Percentiles rank a stretch among this genome's conserved stretches.
phyloP scores from a whole-genome alignment of 2,888 invertebrate genomes.

The Sesia apiformis region DNA sequence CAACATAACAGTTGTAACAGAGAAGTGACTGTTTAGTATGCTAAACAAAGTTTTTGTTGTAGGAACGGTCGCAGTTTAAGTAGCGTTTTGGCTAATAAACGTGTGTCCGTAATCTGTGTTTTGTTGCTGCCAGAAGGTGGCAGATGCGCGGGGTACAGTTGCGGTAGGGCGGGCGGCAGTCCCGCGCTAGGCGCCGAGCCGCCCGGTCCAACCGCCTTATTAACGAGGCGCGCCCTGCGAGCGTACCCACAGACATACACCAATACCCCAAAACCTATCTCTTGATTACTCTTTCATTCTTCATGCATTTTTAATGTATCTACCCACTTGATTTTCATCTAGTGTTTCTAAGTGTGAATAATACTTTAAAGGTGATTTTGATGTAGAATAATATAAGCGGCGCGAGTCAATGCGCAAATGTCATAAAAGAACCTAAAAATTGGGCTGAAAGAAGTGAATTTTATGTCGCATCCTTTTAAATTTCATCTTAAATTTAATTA shows the following conservation, averaged over 20 bases:
- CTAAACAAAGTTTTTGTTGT: constrained; percentile 20
- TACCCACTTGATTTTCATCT: not conserved
- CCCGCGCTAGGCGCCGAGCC: constrained; percentile 65
- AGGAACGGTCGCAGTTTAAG: constrained; percentile 50
- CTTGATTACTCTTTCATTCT: not conserved
- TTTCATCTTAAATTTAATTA: too few relatives aligned
- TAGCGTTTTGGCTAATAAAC: constrained; percentile 68
- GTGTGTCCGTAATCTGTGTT: constrained; percentile 64
- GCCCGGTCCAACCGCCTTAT: constrained; percentile 49
- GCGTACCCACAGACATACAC: constrained; percentile 17
- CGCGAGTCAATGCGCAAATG: constrained; percentile 69
- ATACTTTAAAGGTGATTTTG: constrained; percentile 31
- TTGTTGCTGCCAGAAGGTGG: constrained; percentile 48
- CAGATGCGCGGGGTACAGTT: constrained; percentile 34
- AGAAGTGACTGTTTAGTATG: constrained; percentile 4
- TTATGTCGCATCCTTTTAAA: not conserved
- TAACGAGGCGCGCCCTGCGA: constrained; percentile 30
- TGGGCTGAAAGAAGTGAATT: not conserved
- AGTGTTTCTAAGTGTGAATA: not conserved
- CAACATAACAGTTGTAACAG: not conserved
- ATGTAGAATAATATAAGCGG: constrained; percentile 40
- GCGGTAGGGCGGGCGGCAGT: constrained; percentile 55
- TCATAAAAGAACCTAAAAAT: constrained; percentile 35
- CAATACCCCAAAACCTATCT: constrained; percentile 8
- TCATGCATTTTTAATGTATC: not conserved